Evolutionary conservation across 2,888 invertebrate species (phyloP), one percentile per base, ranked within the genome.

Genomic region (Sabatieria punctata): DNA sequence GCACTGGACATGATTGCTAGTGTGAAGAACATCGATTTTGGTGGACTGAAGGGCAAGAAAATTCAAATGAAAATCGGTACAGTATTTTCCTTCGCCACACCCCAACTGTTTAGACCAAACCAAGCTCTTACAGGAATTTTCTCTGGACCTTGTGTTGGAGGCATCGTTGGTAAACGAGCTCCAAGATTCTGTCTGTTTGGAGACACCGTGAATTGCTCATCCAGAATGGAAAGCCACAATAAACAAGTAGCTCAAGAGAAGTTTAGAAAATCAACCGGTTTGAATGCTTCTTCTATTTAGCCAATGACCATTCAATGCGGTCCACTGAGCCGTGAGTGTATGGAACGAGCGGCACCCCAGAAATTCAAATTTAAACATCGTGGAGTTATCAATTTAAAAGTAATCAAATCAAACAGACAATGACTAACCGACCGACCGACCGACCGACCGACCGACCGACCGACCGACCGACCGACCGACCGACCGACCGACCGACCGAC

Each of bases 101-200:
- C 39, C 39, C 11, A 39, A 39, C 13, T 39, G 13, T 39, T 11
- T 13, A 18, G 18, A n/a, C n/a, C n/a, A n/a, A n/a, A n/a, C n/a
- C n/a, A n/a, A n/a, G n/a, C n/a, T n/a, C n/a, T n/a, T 30, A 18
- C 27, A 37, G 44, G 44, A 15, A 37, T 44, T 3, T 24, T 19
- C 24, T 19, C 26, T 3, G 49, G 49, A 18, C 24, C 47, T 1
- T 38, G 26, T 6, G 57, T 57, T 11, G 58, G 54, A 13, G 58
- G 58, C 15, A 52, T 58, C 2, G 56, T 58, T 2, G 58, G 58
- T 4, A 43, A 51, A 4, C 46, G 52, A 36, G 52, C 55, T 30
- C 58, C 58, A 2, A 38, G 57, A 3, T 58, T 54, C 46, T 58
- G 58, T 51, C 47, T 58, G 11, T 57, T 58, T 46, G 58, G 58